phyloP scores from a whole-genome alignment of 1,140 invertebrate species.

The Agrypnia vestita region DNA sequence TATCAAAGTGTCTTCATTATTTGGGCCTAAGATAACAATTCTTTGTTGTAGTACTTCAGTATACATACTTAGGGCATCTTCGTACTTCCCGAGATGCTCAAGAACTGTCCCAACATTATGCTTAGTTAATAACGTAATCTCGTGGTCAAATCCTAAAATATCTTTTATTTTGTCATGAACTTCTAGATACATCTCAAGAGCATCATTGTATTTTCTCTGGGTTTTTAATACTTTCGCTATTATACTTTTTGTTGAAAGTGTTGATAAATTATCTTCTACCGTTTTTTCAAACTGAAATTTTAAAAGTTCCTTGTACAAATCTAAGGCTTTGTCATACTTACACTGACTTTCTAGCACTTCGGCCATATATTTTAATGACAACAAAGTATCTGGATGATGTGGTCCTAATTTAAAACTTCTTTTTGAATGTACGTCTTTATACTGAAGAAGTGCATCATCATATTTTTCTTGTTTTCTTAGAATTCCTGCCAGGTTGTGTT shows the following conservation, averaged over 20 bases:
- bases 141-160: neutral
- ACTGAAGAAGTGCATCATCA: neutral
- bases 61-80: neutral
- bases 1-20: neutral
- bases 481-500: neutral
- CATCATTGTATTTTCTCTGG: neutral
- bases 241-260: neutral
- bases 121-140: neutral
- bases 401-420: neutral
- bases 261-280: neutral
- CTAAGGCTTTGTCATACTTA: neutral
- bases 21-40: neutral
- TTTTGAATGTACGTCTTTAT: neutral
- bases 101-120: neutral
- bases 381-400: neutral
- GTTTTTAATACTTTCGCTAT: neutral
- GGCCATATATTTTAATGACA: neutral
- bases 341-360: neutral
- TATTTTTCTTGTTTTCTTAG: neutral
- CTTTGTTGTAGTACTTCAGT: neutral
- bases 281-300: neutral
- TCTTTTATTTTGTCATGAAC: neutral
- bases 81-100: neutral
- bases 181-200: neutral
- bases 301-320: neutral